Base-by-base conservation (phyloP, 2,888 invertebrate species). In the Orthosia gracilis region DNA sequence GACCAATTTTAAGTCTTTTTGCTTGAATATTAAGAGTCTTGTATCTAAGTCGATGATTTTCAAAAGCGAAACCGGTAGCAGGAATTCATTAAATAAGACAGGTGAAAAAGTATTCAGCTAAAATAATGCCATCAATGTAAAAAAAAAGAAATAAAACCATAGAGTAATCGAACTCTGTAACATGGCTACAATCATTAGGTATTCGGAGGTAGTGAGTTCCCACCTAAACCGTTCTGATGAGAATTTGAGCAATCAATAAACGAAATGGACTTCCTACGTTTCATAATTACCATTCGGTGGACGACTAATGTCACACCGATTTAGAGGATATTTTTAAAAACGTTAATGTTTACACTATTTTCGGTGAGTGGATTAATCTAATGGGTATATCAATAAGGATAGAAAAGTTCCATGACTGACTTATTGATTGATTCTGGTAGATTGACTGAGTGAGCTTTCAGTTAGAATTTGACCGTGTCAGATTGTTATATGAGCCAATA, bases 161-260 rank as follows among this genome's bases (percentile, higher is more conserved):
- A 15, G 45, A 21, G 5, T 4, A 3, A 9, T 15, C 5, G 21
- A 23, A 23, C 21, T 62, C 23, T 49, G 17, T 23, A 40, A 9
- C 13, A 23, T n/a, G 17, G 5, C n/a, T 3, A 52, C 23, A 23
- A 1, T 17, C 21, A 47, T 45, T 40, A 45, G 45, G 59, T n/a
- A 31, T 1, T 31, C 31, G 7, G 5, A 31, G 3, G 11, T 26
- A 50, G 54, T 58, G 47, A 40, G 31, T 63, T 9, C 21, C 23
- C 4, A 0, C 31, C 15, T 45, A 31, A 45, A 64, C 0, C 12
- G 15, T 45, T 49, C 12, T 18, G 3, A 31, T n/a, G 54, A 55
- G 49, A 5, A 67, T 75, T 54, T 47, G 31, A 66, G 47, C 18
- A 77, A 70, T 66, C 61, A 65, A 57, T 66, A 70, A 31, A 49